Conservation (phyloP, 2,113 vertebrate species). For the Bubo bubo region DNA sequence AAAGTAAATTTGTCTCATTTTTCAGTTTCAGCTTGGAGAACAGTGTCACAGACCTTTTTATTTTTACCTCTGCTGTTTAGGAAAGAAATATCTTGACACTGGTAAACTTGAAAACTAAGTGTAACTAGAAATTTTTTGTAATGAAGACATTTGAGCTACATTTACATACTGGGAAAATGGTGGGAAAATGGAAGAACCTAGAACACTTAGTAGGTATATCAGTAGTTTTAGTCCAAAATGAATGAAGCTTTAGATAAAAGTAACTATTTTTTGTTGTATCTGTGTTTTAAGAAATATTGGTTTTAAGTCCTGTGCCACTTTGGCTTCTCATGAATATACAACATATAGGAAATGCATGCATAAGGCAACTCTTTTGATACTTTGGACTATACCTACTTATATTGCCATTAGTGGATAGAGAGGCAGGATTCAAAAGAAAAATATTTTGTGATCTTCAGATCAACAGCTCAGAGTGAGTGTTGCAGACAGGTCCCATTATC, state of each 20-base stretch:
- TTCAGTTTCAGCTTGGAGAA: neutral
- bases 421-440: neutral
- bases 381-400: neutral
- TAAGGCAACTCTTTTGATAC: neutral
- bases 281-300: neutral
- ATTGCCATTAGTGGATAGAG: neutral
- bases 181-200: neutral
- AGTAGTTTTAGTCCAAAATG: neutral
- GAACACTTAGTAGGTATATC: neutral
- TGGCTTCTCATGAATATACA: neutral
- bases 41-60: neutral
- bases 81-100: neutral
- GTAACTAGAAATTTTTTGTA: neutral
- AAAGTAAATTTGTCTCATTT: neutral
- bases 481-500: neutral
- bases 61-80: neutral
- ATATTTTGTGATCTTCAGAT: neutral
- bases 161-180: neutral
- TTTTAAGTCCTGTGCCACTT: neutral
- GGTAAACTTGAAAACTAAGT: neutral
- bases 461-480: neutral
- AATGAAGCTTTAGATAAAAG: neutral
- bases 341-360: neutral
- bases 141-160: neutral
- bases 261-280: neutral